phyloP scores from a whole-genome alignment of 2,888 invertebrate species.

The Rhyacophila evoluta region DNA sequence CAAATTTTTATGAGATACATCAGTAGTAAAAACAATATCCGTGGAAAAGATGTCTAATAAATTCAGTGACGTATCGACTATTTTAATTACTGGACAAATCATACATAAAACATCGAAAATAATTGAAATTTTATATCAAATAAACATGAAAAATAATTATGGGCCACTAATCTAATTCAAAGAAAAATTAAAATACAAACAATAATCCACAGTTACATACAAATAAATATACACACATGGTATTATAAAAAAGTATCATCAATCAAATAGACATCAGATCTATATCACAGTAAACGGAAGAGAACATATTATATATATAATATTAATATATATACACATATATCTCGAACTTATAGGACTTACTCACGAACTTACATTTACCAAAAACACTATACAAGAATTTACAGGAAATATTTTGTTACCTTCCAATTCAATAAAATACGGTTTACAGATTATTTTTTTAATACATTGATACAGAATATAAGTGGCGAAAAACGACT shows the following conservation, averaged over 20 bases:
- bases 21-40: too few species aligned
- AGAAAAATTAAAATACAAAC: conserved; percentile 33
- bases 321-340: conserved; percentile 29
- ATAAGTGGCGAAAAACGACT: too few species aligned
- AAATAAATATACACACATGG: conserved; percentile 34
- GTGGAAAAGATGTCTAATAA: too few species aligned
- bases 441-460: too few species aligned
- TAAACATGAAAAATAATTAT: too few species aligned
- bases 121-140: too few species aligned
- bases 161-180: too few species aligned
- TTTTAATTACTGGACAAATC: too few species aligned
- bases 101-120: too few species aligned
- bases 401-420: conserved; percentile 33
- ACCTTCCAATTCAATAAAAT: not conserved
- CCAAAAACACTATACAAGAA: conserved; percentile 46
- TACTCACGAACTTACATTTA: conserved; percentile 28
- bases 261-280: conserved; percentile 51
- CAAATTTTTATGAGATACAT: too few species aligned
- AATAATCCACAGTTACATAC: conserved; percentile 40
- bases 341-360: conserved; percentile 20
- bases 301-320: conserved; percentile 31
- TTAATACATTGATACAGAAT: too few species aligned
- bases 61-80: too few species aligned
- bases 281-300: conserved; percentile 55
- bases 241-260: conserved; percentile 42